These are phyloP conservation scores for Garra rufa DNA, from an alignment of 2,113 vertebrate species.

Conservation along the genomic window DNA sequence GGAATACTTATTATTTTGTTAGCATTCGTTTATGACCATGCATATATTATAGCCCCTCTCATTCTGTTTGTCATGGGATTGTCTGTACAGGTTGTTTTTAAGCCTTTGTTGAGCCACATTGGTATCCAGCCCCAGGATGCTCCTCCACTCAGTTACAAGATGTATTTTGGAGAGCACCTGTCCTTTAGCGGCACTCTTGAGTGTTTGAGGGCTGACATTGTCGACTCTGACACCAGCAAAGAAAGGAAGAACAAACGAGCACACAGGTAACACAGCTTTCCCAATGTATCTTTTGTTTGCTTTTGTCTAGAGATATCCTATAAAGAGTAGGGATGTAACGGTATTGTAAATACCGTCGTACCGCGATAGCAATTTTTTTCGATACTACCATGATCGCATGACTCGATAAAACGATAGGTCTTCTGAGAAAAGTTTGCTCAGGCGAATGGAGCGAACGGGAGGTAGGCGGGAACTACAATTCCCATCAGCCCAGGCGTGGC, in stretches of 20 bases:
- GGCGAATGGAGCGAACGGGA: no score
- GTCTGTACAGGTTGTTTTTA: slow-evolving; percentile 90
- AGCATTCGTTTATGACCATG: not conserved
- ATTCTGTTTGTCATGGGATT: slow-evolving; percentile 11
- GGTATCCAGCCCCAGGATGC: slow-evolving; percentile 94
- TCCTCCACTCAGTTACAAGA: slow-evolving; percentile 91
- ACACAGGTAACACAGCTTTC: slow-evolving; percentile 78
- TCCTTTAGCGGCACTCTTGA: slow-evolving; percentile 96
- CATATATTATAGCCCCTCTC: not conserved
- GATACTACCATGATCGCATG: no score
- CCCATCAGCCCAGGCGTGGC: no score
- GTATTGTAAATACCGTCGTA: no score
- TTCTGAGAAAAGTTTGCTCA: no score
- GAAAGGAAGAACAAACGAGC: slow-evolving; percentile 91
- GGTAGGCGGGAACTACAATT: no score
- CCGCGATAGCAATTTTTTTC: no score
- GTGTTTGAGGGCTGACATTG: slow-evolving; percentile 95
- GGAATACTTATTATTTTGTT: not conserved
- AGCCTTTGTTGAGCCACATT: slow-evolving; percentile 90
- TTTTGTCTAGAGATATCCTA: not conserved
- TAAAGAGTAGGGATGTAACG: no score
- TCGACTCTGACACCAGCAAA: slow-evolving; percentile 96
- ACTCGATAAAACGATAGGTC: no score
- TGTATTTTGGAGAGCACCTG: slow-evolving; percentile 97
- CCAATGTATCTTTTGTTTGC: not conserved